Evolutionary conservation across 2,113 vertebrate genomes (phyloP).

Genomic region (Aphyosemion australe): DNA sequence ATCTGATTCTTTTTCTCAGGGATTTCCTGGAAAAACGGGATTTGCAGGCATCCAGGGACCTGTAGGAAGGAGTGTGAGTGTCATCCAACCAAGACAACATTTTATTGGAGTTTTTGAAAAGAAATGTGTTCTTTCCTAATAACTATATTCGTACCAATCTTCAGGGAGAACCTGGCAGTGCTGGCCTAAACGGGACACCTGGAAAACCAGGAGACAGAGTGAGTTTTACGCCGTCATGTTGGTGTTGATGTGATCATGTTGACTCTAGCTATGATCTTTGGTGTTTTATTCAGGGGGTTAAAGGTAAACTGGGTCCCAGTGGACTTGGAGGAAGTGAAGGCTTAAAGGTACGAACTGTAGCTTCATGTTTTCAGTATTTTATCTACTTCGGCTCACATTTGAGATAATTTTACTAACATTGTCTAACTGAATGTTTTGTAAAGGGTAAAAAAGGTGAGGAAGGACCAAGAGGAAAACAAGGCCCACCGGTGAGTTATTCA

Average conservation of each 20-base stretch:
- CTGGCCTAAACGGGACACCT: conserved; percentile 58
- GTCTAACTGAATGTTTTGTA: conserved; percentile 15
- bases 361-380: conserved; percentile 2
- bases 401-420: neutral
- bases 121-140: rapidly evolving
- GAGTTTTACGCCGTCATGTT: conserved; percentile 20
- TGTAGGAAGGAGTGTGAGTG: conserved; percentile 75
- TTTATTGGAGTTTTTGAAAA: neutral
- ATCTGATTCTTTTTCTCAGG: conserved; percentile 53
- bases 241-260: no score
- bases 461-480: conserved; percentile 67
- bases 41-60: conserved; percentile 72
- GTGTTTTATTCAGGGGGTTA: conserved; percentile 62
- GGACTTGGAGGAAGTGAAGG: conserved; percentile 64
- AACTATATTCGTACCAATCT: conserved; percentile 1
- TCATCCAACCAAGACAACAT: neutral
- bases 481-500: conserved; percentile 64
- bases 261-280: no score
- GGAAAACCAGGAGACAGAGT: conserved; percentile 72
- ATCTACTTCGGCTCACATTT: neutral
- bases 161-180: conserved; percentile 73
- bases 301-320: conserved; percentile 64
- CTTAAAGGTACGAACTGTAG: conserved; percentile 62
- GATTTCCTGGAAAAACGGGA: conserved; percentile 71
- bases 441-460: conserved; percentile 73